These are phyloP conservation scores for Amiota minor DNA, from an alignment of 2,888 invertebrate genomes.

Conservation along the genomic window DNA sequence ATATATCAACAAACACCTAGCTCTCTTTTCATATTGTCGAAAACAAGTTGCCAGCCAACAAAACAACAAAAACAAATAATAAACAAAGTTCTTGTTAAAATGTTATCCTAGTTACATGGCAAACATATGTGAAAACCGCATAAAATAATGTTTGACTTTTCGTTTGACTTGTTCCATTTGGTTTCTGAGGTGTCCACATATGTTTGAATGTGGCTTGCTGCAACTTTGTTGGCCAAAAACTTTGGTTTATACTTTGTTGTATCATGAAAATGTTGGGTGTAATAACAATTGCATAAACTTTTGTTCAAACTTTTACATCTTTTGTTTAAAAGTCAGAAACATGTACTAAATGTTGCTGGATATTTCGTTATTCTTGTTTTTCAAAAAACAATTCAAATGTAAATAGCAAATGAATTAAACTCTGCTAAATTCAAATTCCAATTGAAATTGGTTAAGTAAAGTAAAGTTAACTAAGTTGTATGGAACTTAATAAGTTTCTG, in stretches of 20 bases:
- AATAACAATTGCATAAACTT: conserved; percentile 47
- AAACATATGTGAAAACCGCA: conserved; percentile 26
- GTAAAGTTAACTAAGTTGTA: too few species aligned
- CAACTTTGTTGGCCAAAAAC: conserved; percentile 22
- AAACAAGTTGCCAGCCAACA: too few species aligned
- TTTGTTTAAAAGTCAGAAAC: conserved; percentile 54
- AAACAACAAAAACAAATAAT: background rate
- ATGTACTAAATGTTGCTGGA: conserved; percentile 55
- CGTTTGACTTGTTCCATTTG: conserved; percentile 16
- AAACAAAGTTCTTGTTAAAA: conserved; percentile 10
- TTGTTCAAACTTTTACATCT: conserved; percentile 61
- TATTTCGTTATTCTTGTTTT: background rate
- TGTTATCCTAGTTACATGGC: background rate
- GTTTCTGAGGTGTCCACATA: background rate
- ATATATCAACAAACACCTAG: too few species aligned
- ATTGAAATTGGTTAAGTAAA: too few species aligned
- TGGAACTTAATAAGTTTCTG: too few species aligned
- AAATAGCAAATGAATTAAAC: too few species aligned
- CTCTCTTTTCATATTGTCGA: too few species aligned
- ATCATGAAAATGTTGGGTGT: background rate
- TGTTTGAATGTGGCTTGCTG: conserved; percentile 20
- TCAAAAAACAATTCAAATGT: too few species aligned
- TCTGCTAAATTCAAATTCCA: too few species aligned
- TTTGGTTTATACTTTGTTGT: conserved; percentile 12
- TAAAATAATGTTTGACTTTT: conserved; percentile 26